Evolutionary conservation across 2,888 invertebrate genomes (phyloP).

Genomic region (Cryptops parisi): DNA sequence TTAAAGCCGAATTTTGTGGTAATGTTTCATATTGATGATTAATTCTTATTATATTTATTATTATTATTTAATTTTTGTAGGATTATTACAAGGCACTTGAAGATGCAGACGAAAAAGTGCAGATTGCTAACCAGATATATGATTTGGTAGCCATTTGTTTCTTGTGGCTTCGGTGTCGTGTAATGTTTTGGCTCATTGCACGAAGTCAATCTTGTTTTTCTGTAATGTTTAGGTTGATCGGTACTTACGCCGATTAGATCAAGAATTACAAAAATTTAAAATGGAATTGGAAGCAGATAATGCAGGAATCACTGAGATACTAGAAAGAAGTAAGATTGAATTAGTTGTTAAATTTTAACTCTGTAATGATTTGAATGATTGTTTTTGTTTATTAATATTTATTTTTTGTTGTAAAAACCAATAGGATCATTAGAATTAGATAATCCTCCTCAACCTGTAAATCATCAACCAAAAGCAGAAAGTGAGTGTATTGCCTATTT

Average conservation of each 20-base stretch:
- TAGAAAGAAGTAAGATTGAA: conserved; percentile 62
- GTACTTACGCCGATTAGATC: conserved; percentile 73
- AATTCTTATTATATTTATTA: not conserved
- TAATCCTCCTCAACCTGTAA: conserved; percentile 31
- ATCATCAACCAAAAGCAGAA: conserved; percentile 27
- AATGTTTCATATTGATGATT: not conserved
- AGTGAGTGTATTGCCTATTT: conserved; percentile 30
- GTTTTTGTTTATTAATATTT: conserved; percentile 9
- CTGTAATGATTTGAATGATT: conserved; percentile 8
- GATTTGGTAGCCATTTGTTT: conserved; percentile 46
- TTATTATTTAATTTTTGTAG: conserved; percentile 33
- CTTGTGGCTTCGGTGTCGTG: not conserved
- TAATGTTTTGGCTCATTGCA: not conserved
- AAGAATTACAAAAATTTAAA: conserved; percentile 92
- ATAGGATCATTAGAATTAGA: conserved; percentile 77
- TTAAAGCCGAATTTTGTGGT: not conserved
- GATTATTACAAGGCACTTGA: conserved; percentile 85
- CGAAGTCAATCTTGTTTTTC: not conserved
- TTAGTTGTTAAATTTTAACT: not conserved
- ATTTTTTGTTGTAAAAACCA: too few relatives aligned
- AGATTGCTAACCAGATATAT: conserved; percentile 84
- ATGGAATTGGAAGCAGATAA: conserved; percentile 98
- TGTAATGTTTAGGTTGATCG: conserved; percentile 47
- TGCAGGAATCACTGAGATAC: conserved; percentile 88
- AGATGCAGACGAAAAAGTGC: conserved; percentile 93